Base-by-base conservation (phyloP, 2,113 vertebrate species). In the Dermatemys mawii region DNA sequence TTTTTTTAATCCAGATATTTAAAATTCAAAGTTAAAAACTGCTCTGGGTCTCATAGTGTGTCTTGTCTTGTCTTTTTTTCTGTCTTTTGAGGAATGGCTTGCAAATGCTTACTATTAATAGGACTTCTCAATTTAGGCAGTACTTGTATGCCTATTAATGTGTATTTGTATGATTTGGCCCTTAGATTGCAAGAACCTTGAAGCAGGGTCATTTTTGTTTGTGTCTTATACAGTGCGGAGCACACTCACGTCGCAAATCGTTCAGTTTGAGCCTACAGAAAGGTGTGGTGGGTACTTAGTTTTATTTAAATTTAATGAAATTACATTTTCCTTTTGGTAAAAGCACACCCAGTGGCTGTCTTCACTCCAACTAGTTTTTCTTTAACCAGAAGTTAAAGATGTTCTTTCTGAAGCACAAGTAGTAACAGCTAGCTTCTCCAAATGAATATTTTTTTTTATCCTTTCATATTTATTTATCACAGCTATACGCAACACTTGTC, bases 401-500 rank as follows among this genome's bases (percentile, higher is more conserved):
- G 51, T 92, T 0, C 32, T 88, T 92, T 96, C 79, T 92, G 75
- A 85, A 26, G n/a, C 70, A 60, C 86, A 91, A 80, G n/a, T 26
- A 55, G 35, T 86, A 90, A 92, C 35, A 6, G 53, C 60, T 83
- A 51, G 38, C 78, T 94, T 76, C 44, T 92, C 87, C 22, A 89
- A 83, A 78, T 88, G 13, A 92, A 78, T 81, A 49, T 55, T 90
- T 86, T 76, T 86, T 89, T 57, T 29, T 53, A 46, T 81, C 8
- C 51, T 91, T 92, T 88, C 60, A 48, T 81, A 87, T 51, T 93
- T 93, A 78, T 96, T 95, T 93, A 55, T 89, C 79, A 93, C 83
- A 86, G 44, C 83, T 88, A 76, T 51, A 88, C 57, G 90, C 87
- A 90, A 38, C 86, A 17, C 38, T 82, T 92, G 70, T 53, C 51